Percentiles rank a stretch among this genome's conserved stretches.
Evolutionary conservation across 2,888 invertebrate species (phyloP).

Genomic region (Acrobasis consociella): DNA sequence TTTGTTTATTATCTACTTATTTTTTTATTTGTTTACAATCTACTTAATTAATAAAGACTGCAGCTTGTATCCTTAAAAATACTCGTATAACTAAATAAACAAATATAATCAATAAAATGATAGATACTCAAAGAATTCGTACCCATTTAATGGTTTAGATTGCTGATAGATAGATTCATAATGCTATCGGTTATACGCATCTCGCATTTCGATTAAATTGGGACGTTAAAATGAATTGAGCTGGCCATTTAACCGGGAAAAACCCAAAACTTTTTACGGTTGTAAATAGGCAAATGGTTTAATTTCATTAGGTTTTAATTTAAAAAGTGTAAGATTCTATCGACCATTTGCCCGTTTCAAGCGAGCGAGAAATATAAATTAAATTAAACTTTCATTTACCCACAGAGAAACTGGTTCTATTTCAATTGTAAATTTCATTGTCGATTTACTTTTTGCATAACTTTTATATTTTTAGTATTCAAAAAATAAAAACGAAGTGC

Average conservation of each 20-base stretch:
- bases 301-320: constrained; percentile 16
- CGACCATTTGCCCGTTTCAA: constrained; percentile 14
- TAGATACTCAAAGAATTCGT: too few species aligned
- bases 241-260: neutral
- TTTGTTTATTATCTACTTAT: too few species aligned
- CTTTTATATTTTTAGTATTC: neutral
- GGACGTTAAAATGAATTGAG: neutral
- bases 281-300: neutral
- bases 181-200: neutral
- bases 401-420: constrained; percentile 14
- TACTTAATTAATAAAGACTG: too few species aligned
- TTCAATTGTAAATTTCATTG: constrained; percentile 11
- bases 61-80: too few species aligned
- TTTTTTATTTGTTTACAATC: too few species aligned
- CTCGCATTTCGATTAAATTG: neutral
- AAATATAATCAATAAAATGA: too few species aligned
- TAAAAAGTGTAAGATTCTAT: constrained; percentile 11
- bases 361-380: constrained; percentile 21
- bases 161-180: too few species aligned
- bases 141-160: too few species aligned
- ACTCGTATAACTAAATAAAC: too few species aligned
- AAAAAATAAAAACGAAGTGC: too few species aligned
- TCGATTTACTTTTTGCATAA: neutral
- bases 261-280: neutral
- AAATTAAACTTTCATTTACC: constrained; percentile 23